Conservation (phyloP, 2,113 vertebrate genomes). For the Plecotus auritus region DNA sequence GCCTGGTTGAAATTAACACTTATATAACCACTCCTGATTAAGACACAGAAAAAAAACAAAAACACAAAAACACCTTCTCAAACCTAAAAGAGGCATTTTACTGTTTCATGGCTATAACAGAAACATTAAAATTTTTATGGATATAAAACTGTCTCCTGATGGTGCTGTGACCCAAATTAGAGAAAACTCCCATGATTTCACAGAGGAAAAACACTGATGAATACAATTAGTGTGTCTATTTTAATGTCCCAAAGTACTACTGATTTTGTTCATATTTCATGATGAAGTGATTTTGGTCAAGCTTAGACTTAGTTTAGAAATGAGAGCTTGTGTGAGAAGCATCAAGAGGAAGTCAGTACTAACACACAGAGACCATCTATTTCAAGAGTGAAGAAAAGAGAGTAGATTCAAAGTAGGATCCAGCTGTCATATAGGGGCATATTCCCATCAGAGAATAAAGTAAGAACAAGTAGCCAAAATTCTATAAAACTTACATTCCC, state of each 20-base stretch:
- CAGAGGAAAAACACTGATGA: background rate
- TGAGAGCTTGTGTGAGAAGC: background rate
- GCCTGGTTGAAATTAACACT: background rate
- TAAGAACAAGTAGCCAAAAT: background rate
- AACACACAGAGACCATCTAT: background rate
- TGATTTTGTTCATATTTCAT: background rate
- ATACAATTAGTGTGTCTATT: background rate
- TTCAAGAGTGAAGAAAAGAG: background rate
- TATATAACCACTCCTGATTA: background rate
- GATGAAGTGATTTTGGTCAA: background rate
- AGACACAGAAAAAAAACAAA: background rate
- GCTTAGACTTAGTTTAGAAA: background rate
- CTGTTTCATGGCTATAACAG: background rate
- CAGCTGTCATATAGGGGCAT: background rate
- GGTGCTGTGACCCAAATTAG: background rate
- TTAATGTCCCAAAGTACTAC: background rate
- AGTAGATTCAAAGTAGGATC: background rate
- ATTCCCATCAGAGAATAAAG: background rate
- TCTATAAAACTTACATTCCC: background rate
- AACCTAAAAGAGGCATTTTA: background rate
- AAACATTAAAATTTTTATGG: background rate
- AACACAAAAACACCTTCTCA: background rate
- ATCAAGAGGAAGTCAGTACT: background rate
- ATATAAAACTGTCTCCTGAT: background rate
- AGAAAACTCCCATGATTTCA: background rate